These are phyloP conservation scores for Sarcophaga caerulescens DNA, from an alignment of 2,888 invertebrate genomes.

Conservation along the genomic window DNA sequence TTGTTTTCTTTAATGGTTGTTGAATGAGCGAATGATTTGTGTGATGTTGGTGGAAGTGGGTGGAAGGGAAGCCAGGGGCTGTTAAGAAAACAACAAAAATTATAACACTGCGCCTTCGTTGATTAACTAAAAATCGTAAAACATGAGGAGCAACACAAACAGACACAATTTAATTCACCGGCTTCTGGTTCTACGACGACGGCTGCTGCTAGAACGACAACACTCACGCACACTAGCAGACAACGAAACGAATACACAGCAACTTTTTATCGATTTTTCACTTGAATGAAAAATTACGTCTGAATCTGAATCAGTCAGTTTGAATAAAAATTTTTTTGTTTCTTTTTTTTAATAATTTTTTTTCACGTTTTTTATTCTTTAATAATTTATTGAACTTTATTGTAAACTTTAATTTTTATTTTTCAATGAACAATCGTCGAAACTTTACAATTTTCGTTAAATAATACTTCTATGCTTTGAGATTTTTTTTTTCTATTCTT, in stretches of 20 bases:
- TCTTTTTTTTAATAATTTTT: slow-evolving; percentile 30
- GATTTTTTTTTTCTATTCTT: neutral
- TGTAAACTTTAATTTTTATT: neutral
- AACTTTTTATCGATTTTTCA: slow-evolving; percentile 73
- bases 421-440: neutral
- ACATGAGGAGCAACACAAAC: slow-evolving; percentile 26
- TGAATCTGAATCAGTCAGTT: slow-evolving; percentile 36
- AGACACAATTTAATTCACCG: slow-evolving; percentile 69
- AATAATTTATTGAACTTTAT: slow-evolving; percentile 24
- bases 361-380: slow-evolving; percentile 5
- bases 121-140: slow-evolving; percentile 21
- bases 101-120: slow-evolving; percentile 55
- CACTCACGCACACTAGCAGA: slow-evolving; percentile 56
- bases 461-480: neutral
- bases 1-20: neutral
- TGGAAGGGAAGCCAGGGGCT: neutral
- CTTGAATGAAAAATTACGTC: slow-evolving; percentile 64
- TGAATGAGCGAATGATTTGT: neutral
- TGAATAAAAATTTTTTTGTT: neutral
- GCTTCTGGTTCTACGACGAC: slow-evolving; percentile 61
- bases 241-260: slow-evolving; percentile 70
- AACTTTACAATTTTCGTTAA: neutral
- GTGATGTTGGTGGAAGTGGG: neutral
- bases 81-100: slow-evolving; percentile 48
- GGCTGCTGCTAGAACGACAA: slow-evolving; percentile 68